These are phyloP conservation scores for Hemitrygon akajei DNA, from an alignment of 2,797 vertebrate genomes.

Conservation along the genomic window DNA sequence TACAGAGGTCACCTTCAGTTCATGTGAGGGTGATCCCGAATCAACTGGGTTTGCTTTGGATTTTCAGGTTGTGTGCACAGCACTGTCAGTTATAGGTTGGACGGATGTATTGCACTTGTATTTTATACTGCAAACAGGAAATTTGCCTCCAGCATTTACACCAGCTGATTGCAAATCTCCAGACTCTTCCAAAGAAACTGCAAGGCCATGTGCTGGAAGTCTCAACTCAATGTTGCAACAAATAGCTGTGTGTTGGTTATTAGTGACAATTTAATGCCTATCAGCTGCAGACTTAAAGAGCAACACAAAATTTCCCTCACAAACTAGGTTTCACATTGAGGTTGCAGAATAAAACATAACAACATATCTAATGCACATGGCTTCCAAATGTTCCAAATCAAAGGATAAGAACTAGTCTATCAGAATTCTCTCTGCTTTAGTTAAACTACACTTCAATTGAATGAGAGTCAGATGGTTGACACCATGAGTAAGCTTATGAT, in stretches of 20 bases:
- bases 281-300: slow-evolving; percentile 9
- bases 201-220: not conserved
- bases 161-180: slow-evolving; percentile 1
- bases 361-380: not conserved
- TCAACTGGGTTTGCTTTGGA: slow-evolving; percentile 7
- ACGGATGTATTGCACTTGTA: not conserved
- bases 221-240: not conserved
- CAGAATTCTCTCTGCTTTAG: not conserved
- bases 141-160: slow-evolving; percentile 5
- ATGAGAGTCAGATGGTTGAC: not conserved
- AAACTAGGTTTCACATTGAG: not conserved
- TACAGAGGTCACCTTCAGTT: slow-evolving; percentile 17
- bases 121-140: slow-evolving; percentile 10
- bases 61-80: slow-evolving; percentile 15
- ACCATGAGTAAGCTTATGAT: not conserved
- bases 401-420: not conserved
- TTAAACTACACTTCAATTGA: not conserved
- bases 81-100: not conserved
- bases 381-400: not conserved
- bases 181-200: not conserved
- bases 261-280: slow-evolving; percentile 27
- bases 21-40: slow-evolving; percentile 12
- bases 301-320: not conserved
- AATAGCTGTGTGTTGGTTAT: not conserved
- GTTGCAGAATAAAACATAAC: not conserved